A percentile compares a stretch with the other conserved stretches of the same genome.
phyloP scores from a whole-genome alignment of 2,113 vertebrate species.

The Rattus norvegicus region GRCr8 NC_086021.1:65529001-65529500 shows the following conservation, averaged over 20 bases:
- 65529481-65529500: neutral
- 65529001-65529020: neutral
- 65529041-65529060: neutral
- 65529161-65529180: constrained; percentile 27
- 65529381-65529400: constrained; percentile 93
- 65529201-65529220: neutral
- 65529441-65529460: constrained; percentile 77
- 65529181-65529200: neutral
- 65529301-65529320: constrained; percentile 60
- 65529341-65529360: constrained; percentile 89
- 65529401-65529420: constrained; percentile 92
- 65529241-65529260: neutral
- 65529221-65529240: neutral
- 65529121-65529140: neutral
- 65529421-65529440: constrained; percentile 91
- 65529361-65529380: constrained; percentile 96
- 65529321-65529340: constrained; percentile 73
- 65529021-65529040: neutral
- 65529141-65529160: neutral
- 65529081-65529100: neutral
- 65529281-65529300: neutral
- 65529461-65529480: constrained; percentile 67
- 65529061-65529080: neutral
- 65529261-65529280: neutral
- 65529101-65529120: neutral